Evolutionary conservation across 2,113 vertebrate genomes (phyloP).

Genomic region (Ancistrus triradiatus): DNA sequence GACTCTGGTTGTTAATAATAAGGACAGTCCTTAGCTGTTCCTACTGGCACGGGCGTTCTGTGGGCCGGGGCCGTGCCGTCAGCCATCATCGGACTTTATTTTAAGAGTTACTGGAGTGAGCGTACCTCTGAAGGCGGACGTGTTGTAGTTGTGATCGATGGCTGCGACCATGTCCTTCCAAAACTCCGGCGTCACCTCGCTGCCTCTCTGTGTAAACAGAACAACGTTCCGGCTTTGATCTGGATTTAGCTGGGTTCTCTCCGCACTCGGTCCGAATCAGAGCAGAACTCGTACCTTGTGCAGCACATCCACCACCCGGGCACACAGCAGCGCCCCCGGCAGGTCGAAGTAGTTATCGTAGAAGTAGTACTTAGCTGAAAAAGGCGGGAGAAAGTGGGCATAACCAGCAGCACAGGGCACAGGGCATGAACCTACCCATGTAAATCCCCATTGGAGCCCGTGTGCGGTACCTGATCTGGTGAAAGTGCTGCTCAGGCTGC

Average conservation of each 20-base stretch:
- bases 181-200: constrained; percentile 83
- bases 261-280: too few relatives aligned
- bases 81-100: too few relatives aligned
- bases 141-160: constrained; percentile 95
- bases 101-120: too few relatives aligned
- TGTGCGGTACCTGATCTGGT: constrained; percentile 79
- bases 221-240: too few relatives aligned
- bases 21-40: too few relatives aligned
- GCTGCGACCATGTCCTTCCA: constrained; percentile 92
- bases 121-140: constrained; percentile 92
- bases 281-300: constrained; percentile 74
- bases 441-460: neutral
- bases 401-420: neutral
- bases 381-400: constrained; percentile 24
- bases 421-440: too few relatives aligned
- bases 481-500: constrained; percentile 75
- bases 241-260: too few relatives aligned
- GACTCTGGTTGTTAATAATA: too few relatives aligned
- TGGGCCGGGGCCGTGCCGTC: too few relatives aligned
- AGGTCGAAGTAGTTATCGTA: constrained; percentile 97
- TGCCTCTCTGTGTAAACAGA: constrained; percentile 68
- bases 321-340: constrained; percentile 87
- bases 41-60: too few relatives aligned
- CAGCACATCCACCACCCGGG: constrained; percentile 83
- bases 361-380: constrained; percentile 88